Evolutionary conservation across 2,888 invertebrate genomes (phyloP).

Genomic region (Hylaea fasciaria): DNA sequence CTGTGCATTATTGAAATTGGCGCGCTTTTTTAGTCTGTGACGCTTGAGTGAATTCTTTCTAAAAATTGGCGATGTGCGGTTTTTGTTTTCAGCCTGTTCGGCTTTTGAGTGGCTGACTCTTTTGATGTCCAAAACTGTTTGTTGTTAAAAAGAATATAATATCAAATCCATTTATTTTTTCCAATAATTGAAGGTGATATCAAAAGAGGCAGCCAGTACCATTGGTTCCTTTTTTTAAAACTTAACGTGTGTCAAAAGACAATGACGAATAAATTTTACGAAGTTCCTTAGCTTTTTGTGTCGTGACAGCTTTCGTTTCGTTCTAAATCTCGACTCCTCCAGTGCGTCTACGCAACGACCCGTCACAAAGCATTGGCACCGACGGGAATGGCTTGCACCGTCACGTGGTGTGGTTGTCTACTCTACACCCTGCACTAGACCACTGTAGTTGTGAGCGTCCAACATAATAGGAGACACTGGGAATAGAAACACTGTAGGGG

Average conservation of each 20-base stretch:
- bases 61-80: slow-evolving; percentile 39
- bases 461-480: slow-evolving; percentile 10
- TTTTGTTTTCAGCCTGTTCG: slow-evolving; percentile 37
- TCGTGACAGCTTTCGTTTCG: slow-evolving; percentile 38
- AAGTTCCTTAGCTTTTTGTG: slow-evolving; percentile 36
- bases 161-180: not conserved
- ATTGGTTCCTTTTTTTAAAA: too few relatives aligned
- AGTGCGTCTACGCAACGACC: slow-evolving; percentile 81
- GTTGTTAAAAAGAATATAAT: too few relatives aligned
- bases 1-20: slow-evolving; percentile 61
- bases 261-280: not conserved
- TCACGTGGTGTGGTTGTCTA: slow-evolving; percentile 66
- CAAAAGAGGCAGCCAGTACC: slow-evolving; percentile 21
- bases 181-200: too few relatives aligned
- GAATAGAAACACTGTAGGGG: not conserved
- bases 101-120: slow-evolving; percentile 27
- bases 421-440: slow-evolving; percentile 68
- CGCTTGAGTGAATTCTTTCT: slow-evolving; percentile 45
- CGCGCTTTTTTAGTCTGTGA: slow-evolving; percentile 54
- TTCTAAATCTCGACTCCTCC: slow-evolving; percentile 46
- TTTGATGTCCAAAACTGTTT: slow-evolving; percentile 21
- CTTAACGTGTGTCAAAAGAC: too few relatives aligned
- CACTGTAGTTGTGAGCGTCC: slow-evolving; percentile 47
- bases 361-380: slow-evolving; percentile 76
- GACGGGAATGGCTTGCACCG: slow-evolving; percentile 71